Percentiles rank a stretch among this genome's conserved stretches.
Evolutionary conservation across 2,888 invertebrate species (phyloP).

Genomic region (Clivina fossor): DNA sequence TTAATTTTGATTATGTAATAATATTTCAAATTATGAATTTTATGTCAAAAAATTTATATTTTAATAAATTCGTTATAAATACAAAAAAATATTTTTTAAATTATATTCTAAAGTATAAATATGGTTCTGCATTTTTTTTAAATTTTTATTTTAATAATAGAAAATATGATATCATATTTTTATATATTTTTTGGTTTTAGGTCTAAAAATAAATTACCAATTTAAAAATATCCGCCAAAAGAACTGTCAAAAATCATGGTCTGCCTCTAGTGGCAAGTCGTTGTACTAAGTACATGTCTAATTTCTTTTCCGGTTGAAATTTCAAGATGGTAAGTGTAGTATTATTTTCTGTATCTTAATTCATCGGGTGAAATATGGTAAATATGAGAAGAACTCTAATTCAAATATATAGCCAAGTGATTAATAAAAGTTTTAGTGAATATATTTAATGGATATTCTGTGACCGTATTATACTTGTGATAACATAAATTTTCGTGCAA

Average conservation of each 20-base stretch:
- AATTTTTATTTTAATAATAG: no score
- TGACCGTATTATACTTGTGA: conserved; percentile 14
- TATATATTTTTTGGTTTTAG: no score
- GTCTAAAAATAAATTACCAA: no score
- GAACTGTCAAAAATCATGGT: conserved; percentile 7
- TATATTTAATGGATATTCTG: conserved; percentile 9
- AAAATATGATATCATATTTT: no score
- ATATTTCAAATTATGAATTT: no score
- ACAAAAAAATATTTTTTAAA: no score
- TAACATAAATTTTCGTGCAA: conserved; percentile 20
- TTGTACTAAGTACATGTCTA: neutral
- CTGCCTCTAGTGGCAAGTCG: conserved; percentile 6
- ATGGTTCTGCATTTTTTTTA: no score
- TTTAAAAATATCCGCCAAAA: conserved; percentile 8
- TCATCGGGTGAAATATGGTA: conserved; percentile 31
- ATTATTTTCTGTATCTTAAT: conserved; percentile 34
- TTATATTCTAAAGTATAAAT: no score
- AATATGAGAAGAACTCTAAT: conserved; percentile 11
- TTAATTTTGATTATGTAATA: no score
- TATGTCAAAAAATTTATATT: no score
- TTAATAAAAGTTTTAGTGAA: neutral
- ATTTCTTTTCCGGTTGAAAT: conserved; percentile 42
- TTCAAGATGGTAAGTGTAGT: conserved; percentile 45
- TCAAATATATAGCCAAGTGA: conserved; percentile 4
- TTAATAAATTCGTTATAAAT: no score